Conservation (phyloP, 1,140 invertebrate species). For the Myzus persicae region DNA sequence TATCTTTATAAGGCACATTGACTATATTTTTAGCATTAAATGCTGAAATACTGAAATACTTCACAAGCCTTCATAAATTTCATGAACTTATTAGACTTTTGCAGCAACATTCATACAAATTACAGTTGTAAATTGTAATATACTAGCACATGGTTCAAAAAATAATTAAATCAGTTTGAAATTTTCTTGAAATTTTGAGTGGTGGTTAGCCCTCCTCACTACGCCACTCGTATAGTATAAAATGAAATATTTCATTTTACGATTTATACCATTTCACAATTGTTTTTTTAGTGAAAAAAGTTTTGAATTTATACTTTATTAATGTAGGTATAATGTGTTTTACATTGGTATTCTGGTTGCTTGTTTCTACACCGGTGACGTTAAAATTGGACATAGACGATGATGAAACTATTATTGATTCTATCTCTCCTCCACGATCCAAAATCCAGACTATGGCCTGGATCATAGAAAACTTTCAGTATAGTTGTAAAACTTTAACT, state of each 20-base stretch:
- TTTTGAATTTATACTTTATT: neutral
- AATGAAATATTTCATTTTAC: neutral
- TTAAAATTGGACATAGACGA: neutral
- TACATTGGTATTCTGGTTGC: constrained; percentile 28
- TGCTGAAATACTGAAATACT: neutral
- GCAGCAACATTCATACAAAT: neutral
- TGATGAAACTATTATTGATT: neutral
- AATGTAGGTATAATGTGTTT: neutral
- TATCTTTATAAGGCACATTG: too few relatives aligned
- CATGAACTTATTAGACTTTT: neutral
- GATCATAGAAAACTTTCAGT: neutral
- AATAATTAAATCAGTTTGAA: neutral
- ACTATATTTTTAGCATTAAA: too few relatives aligned
- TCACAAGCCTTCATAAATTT: neutral
- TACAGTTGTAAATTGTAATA: neutral
- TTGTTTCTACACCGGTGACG: neutral
- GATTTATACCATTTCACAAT: neutral
- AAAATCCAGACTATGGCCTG: neutral
- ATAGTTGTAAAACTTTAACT: neutral
- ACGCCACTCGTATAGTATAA: neutral
- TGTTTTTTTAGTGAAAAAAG: neutral
- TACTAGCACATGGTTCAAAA: neutral
- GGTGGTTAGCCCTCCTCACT: too few relatives aligned
- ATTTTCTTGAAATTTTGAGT: too few relatives aligned
- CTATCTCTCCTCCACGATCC: neutral